phyloP scores from a whole-genome alignment of 2,113 vertebrate species.

The Sterna hirundo region DNA sequence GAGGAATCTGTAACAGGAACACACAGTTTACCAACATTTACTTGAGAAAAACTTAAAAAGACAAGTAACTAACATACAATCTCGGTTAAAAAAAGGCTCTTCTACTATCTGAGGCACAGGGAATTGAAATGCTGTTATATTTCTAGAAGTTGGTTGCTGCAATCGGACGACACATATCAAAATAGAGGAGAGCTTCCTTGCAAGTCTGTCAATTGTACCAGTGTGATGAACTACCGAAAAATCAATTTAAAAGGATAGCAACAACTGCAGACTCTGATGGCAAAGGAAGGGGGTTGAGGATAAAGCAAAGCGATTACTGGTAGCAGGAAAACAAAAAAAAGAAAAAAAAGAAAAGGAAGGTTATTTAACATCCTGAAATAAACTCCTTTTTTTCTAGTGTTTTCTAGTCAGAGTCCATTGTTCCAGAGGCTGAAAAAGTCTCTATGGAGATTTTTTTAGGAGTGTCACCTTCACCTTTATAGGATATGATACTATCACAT shows the following conservation, averaged over 20 bases:
- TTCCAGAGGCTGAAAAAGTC: background rate
- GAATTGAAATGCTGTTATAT: background rate
- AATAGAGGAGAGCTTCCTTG: background rate
- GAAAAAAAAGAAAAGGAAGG: too few species aligned
- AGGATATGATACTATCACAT: slow-evolving; percentile 94
- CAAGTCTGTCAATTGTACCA: background rate
- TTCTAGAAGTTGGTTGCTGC: background rate
- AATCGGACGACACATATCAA: fast-evolving
- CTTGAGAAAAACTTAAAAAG: background rate
- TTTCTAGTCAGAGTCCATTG: background rate
- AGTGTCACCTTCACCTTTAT: slow-evolving; percentile 82
- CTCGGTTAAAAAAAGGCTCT: background rate
- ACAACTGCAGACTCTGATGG: background rate
- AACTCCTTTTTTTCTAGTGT: background rate
- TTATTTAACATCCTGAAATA: background rate
- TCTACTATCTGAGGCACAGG: background rate
- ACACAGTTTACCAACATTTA: background rate
- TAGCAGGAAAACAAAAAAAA: background rate
- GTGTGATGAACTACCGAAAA: background rate
- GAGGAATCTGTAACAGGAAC: slow-evolving; percentile 83
- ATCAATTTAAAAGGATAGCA: background rate
- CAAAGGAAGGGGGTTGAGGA: background rate
- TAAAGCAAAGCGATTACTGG: background rate
- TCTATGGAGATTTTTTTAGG: background rate
- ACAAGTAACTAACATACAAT: background rate